Percentiles rank a stretch among this genome's conserved stretches.
Evolutionary conservation across 2,888 invertebrate genomes (phyloP).

Genomic region (Acrocyrtus sp.): DNA sequence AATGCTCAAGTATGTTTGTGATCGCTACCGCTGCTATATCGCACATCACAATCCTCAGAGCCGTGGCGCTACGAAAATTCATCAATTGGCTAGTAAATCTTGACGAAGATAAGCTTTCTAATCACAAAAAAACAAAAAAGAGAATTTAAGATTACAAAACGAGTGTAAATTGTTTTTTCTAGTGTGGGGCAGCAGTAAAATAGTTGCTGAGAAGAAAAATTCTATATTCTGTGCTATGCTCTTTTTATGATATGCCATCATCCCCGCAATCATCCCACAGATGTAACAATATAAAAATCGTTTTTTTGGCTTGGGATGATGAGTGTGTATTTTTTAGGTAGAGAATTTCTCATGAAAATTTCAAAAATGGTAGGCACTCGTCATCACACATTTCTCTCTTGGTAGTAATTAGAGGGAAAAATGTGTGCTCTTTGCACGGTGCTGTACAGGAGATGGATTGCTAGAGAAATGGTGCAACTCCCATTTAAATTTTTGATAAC

Average conservation of each 20-base stretch:
- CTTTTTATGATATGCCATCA: too few relatives aligned
- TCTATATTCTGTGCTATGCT: too few relatives aligned
- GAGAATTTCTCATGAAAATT: slow-evolving; percentile 29
- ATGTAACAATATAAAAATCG: too few relatives aligned
- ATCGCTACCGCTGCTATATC: neutral
- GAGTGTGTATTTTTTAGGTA: too few relatives aligned
- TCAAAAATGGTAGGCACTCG: slow-evolving; percentile 11
- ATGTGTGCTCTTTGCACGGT: neutral
- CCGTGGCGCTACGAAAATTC: neutral
- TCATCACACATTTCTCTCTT: slow-evolving; percentile 12
- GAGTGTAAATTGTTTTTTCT: slow-evolving; percentile 13
- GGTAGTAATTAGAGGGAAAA: slow-evolving; percentile 11
- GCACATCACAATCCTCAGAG: neutral
- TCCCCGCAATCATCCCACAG: too few relatives aligned
- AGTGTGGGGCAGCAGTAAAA: too few relatives aligned
- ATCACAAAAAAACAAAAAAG: slow-evolving; percentile 18
- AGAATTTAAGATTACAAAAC: slow-evolving; percentile 20
- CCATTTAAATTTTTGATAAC: neutral
- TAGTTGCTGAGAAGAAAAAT: too few relatives aligned
- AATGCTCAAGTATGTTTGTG: neutral
- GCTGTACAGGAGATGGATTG: too few relatives aligned
- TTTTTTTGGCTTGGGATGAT: too few relatives aligned
- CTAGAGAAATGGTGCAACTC: neutral
- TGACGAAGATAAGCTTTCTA: slow-evolving; percentile 34
- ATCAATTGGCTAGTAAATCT: neutral